Conservation (phyloP, 2,797 vertebrate genomes). For the Eulemur coronatus region DNA sequence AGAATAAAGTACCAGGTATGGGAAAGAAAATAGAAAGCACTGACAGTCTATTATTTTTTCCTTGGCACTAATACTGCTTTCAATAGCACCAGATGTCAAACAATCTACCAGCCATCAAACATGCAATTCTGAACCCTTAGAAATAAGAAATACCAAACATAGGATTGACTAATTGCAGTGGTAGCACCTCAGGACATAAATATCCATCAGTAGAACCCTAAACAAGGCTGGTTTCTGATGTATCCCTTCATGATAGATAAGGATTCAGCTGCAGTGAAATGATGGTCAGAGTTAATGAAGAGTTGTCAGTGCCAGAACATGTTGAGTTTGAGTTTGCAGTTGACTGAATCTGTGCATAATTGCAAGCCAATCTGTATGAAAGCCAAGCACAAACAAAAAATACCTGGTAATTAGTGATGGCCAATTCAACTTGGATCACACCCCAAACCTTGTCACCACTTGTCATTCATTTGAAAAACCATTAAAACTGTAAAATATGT, state of each 20-base stretch:
- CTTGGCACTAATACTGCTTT: conserved; percentile 73
- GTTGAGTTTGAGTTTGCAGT: neutral
- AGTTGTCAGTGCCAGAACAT: conserved; percentile 22
- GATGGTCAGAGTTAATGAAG: conserved; percentile 51
- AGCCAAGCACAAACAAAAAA: neutral
- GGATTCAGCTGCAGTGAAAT: conserved; percentile 57
- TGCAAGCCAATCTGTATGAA: neutral
- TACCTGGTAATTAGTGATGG: conserved; percentile 27
- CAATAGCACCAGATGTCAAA: conserved; percentile 69
- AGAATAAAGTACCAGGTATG: conserved; percentile 56
- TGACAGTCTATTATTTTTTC: conserved; percentile 60
- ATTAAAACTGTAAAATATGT: neutral
- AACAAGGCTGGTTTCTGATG: conserved; percentile 52
- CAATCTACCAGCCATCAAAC: conserved; percentile 73
- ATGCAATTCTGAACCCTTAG: conserved; percentile 52
- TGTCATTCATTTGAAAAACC: conserved; percentile 26
- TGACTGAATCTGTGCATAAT: neutral
- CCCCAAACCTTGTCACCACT: neutral
- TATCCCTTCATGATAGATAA: conserved; percentile 52
- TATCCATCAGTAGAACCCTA: neutral
- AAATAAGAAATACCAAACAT: conserved; percentile 69
- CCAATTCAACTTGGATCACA: neutral
- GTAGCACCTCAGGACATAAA: conserved; percentile 46
- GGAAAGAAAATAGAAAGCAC: conserved; percentile 66
- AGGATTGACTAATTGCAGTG: conserved; percentile 69